These are phyloP conservation scores for Patagioenas fasciata DNA, from an alignment of 2,113 vertebrate genomes.

Conservation along the genomic window DNA sequence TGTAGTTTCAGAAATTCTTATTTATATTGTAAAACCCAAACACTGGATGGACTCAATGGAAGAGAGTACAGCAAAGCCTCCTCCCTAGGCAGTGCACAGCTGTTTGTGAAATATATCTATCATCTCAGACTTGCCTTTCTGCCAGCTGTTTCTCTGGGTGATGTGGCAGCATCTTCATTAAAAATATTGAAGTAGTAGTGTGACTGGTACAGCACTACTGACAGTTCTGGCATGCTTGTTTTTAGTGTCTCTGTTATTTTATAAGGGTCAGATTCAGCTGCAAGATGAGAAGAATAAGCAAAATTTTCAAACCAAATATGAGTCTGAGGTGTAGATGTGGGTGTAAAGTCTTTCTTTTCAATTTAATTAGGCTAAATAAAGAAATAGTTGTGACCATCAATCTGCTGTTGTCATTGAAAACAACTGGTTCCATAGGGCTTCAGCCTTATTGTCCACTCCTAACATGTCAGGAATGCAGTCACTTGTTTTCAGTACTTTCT, in stretches of 20 bases:
- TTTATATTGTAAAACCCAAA: constrained; percentile 14
- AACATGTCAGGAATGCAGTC: constrained; percentile 62
- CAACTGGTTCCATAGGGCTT: neutral
- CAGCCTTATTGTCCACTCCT: constrained; percentile 22
- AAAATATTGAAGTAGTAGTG: constrained; percentile 17
- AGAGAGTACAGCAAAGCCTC: neutral
- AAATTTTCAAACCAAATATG: constrained; percentile 70
- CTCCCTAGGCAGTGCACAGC: neutral
- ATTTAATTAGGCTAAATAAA: neutral
- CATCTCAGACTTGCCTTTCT: neutral
- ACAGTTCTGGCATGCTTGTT: neutral
- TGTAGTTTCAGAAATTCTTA: neutral
- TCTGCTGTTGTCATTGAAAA: neutral
- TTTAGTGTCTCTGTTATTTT: neutral
- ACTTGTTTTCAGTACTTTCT: constrained; percentile 51
- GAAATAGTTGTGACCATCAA: neutral
- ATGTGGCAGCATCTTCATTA: neutral
- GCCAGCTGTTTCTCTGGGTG: neutral
- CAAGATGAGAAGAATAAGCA: constrained; percentile 51
- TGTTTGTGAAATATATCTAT: constrained; percentile 65
- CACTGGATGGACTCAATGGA: neutral
- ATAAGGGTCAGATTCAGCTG: neutral
- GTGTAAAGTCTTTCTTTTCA: neutral
- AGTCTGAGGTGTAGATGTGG: neutral
- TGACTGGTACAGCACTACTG: constrained; percentile 8